Percentiles rank a stretch among this genome's conserved stretches.
These are phyloP conservation scores for Papilio polytes DNA, from an alignment of 1,140 invertebrate species.

Conservation along the genomic window DNA sequence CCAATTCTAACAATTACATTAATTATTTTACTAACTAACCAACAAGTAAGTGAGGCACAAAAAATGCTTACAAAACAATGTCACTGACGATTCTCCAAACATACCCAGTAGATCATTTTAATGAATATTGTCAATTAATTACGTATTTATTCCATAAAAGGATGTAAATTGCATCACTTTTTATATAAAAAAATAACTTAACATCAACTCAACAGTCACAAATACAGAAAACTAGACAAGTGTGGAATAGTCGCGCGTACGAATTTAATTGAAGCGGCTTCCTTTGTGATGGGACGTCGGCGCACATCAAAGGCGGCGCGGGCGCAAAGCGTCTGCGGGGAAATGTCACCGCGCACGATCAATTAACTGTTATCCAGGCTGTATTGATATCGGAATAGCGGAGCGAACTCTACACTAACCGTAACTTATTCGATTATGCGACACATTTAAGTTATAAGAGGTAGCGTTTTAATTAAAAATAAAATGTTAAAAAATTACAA, in stretches of 20 bases:
- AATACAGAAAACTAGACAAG: conserved; percentile 57
- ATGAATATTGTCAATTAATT: conserved; percentile 42
- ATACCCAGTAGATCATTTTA: conserved; percentile 17
- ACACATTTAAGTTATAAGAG: conserved; percentile 42
- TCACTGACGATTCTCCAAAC: neutral
- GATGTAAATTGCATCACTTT: conserved; percentile 45
- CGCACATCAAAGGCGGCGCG: conserved; percentile 62
- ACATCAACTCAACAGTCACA: conserved; percentile 60
- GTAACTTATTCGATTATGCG: conserved; percentile 54
- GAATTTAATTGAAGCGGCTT: conserved; percentile 75
- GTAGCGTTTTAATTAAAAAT: conserved; percentile 37
- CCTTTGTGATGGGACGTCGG: conserved; percentile 64
- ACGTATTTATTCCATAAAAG: conserved; percentile 53
- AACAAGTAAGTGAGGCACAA: neutral
- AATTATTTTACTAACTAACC: neutral
- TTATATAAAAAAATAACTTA: conserved; percentile 26
- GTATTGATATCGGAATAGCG: conserved; percentile 70
- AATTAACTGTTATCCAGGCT: conserved; percentile 66
- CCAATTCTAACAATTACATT: neutral
- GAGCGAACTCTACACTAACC: conserved; percentile 50
- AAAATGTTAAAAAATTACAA: no score
- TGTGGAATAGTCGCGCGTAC: conserved; percentile 73
- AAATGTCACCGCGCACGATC: conserved; percentile 79
- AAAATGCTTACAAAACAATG: conserved; percentile 7
- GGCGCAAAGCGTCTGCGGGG: conserved; percentile 57